phyloP scores from a whole-genome alignment of 2,113 vertebrate species.

The Leucosticte australis region DNA sequence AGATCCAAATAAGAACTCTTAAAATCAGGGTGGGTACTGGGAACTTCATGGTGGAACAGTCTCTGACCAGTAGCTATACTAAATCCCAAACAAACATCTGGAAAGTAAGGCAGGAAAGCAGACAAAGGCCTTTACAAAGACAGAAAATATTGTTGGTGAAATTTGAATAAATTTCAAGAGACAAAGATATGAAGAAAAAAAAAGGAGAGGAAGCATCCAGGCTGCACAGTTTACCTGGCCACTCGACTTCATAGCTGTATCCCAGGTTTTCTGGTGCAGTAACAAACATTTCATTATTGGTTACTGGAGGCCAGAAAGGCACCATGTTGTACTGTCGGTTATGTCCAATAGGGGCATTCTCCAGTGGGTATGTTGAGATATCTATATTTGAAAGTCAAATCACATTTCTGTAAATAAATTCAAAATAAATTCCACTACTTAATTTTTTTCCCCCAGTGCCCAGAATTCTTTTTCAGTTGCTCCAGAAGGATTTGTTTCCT shows the following conservation, averaged over 20 bases:
- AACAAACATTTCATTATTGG: conserved; percentile 92
- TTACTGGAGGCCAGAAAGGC: conserved; percentile 96
- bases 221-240: conserved; percentile 84
- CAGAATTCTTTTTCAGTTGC: neutral
- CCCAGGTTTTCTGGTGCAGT: conserved; percentile 90
- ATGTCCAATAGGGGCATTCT: conserved; percentile 96
- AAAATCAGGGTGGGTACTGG: neutral
- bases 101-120: neutral
- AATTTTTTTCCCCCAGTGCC: neutral
- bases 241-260: conserved; percentile 90
- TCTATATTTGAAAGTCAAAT: conserved; percentile 73
- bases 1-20: neutral
- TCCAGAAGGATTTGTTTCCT: neutral
- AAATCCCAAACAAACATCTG: neutral
- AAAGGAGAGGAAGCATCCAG: neutral
- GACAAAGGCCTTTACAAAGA: neutral
- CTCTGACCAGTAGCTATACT: neutral
- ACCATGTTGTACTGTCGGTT: conserved; percentile 96
- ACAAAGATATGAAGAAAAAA: neutral
- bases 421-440: neutral
- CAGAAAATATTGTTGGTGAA: neutral
- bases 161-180: neutral
- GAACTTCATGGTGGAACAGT: neutral
- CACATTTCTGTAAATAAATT: neutral
- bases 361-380: conserved; percentile 82